Conservation (phyloP, 2,888 invertebrate genomes). For the Tubulanus polymorphus region DNA sequence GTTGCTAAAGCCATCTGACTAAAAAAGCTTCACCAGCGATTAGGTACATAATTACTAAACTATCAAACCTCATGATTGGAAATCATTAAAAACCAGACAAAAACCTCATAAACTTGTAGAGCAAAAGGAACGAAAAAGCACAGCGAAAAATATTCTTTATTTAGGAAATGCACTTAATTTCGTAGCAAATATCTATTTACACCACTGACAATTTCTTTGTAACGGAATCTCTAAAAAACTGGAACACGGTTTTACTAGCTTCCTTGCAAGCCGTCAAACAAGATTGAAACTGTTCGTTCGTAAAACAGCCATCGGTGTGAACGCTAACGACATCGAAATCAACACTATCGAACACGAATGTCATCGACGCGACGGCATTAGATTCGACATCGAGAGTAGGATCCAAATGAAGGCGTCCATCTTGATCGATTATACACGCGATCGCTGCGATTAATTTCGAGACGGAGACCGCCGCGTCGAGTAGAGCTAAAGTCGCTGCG, state of each 20-base stretch:
- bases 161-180: no score
- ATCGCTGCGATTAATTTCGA: constrained; percentile 76
- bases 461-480: constrained; percentile 81
- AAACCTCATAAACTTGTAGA: no score
- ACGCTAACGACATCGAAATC: constrained; percentile 33
- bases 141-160: no score
- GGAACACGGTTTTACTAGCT: constrained; percentile 32
- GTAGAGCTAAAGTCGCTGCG: constrained; percentile 74
- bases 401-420: constrained; percentile 64
- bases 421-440: constrained; percentile 63
- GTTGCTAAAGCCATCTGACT: no score
- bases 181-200: no score
- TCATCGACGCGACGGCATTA: constrained; percentile 31
- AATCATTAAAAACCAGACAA: no score
- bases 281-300: constrained; percentile 34
- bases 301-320: constrained; percentile 31
- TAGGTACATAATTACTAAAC: no score
- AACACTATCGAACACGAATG: constrained; percentile 42
- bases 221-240: constrained; percentile 38
- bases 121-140: no score
- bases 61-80: no score
- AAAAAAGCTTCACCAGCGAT: no score
- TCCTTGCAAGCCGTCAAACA: constrained; percentile 28
- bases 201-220: constrained; percentile 35
- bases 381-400: constrained; percentile 58